These are phyloP conservation scores for Chloropsis cyanopogon DNA, from an alignment of 2,113 vertebrate species.

Conservation along the genomic window DNA sequence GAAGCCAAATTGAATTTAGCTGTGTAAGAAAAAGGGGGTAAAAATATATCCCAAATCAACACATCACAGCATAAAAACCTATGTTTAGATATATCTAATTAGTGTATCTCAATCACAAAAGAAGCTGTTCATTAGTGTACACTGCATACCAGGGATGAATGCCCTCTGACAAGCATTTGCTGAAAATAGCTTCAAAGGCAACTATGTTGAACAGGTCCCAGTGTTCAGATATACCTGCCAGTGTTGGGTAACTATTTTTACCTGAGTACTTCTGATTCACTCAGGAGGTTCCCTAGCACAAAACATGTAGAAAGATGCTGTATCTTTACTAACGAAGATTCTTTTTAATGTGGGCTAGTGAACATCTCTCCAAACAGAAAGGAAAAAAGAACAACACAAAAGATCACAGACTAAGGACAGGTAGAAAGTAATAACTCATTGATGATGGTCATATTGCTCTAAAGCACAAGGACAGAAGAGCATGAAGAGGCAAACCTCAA, in stretches of 20 bases:
- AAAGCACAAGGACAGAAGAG: not conserved
- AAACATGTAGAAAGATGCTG: rapidly evolving
- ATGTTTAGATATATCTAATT: not conserved
- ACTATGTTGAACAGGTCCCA: not conserved
- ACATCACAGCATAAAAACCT: not conserved
- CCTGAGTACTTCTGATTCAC: not conserved
- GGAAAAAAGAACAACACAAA: not conserved
- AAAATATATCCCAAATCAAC: not conserved
- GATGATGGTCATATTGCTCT: not conserved
- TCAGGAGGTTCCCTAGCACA: not conserved
- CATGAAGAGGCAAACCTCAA: not conserved
- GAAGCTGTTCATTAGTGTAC: not conserved
- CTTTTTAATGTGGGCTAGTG: not conserved
- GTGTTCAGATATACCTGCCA: not conserved
- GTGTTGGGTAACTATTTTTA: not conserved
- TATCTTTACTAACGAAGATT: not conserved
- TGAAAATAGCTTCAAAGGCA: not conserved
- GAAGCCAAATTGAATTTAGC: not conserved
- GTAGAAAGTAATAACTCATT: not conserved
- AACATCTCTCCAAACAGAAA: not conserved
- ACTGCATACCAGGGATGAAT: not conserved
- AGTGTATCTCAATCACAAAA: not conserved
- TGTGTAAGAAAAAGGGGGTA: not conserved
- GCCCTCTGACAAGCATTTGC: not conserved
- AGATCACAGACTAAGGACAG: not conserved